A percentile compares a stretch with the other conserved stretches of the same genome.
Evolutionary conservation across 2,113 vertebrate species (phyloP).

Genomic region (Indicator maculatus): DNA sequence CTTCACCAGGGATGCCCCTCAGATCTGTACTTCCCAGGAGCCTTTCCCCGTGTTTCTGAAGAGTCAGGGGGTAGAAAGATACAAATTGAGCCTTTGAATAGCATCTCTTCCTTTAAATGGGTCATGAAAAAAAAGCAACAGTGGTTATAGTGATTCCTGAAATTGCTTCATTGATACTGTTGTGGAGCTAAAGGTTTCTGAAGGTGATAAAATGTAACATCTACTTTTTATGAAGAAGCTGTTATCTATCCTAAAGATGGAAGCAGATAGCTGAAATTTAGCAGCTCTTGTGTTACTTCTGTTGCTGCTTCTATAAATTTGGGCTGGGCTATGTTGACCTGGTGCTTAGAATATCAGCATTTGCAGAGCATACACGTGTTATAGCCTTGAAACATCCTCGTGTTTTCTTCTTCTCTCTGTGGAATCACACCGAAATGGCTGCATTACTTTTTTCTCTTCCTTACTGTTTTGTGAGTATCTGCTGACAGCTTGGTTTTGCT

Average conservation of each 20-base stretch:
- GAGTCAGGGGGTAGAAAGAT: not conserved
- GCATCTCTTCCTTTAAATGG: not conserved
- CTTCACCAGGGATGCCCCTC: not conserved
- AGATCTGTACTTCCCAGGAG: not conserved
- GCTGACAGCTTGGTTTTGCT: not conserved
- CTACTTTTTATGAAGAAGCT: not conserved
- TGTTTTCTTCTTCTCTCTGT: not conserved
- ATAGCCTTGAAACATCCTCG: not conserved
- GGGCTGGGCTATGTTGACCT: not conserved
- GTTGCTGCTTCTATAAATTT: not conserved
- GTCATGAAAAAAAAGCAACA: not conserved
- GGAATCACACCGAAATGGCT: not conserved
- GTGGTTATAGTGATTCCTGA: not conserved
- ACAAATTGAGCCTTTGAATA: not conserved
- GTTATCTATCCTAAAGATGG: not conserved
- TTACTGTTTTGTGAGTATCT: not conserved
- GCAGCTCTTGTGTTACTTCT: accelerated
- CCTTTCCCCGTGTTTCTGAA: not conserved
- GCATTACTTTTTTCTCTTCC: not conserved
- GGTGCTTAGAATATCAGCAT: not conserved
- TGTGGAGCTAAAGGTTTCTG: not conserved
- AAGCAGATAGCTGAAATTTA: not conserved
- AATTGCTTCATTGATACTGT: not conserved
- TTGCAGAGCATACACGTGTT: not conserved
- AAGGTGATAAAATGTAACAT: not conserved